phyloP scores from a whole-genome alignment of 2,113 vertebrate genomes.

The Accipiter virgatus region DNA sequence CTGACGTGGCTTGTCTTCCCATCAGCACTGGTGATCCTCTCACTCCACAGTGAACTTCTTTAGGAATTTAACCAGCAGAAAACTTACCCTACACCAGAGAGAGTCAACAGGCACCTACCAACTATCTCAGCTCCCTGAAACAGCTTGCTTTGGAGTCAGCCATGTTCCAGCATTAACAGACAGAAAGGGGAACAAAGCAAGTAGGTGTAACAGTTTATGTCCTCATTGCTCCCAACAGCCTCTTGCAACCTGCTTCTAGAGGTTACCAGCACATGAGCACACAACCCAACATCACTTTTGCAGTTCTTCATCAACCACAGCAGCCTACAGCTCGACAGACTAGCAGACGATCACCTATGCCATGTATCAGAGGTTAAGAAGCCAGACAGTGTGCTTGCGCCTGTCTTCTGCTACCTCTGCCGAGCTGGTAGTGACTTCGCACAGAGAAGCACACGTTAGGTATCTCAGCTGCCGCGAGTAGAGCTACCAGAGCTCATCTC shows the following conservation, averaged over 20 bases:
- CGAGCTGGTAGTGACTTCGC: not conserved
- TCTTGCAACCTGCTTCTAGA: not conserved
- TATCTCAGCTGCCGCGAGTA: not conserved
- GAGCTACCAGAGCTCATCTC: not conserved
- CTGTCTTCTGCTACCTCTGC: not conserved
- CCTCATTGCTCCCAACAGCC: not conserved
- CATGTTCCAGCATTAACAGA: not conserved
- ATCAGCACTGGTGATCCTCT: not conserved
- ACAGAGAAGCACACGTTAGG: not conserved
- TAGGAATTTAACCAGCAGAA: not conserved
- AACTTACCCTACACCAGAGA: not conserved
- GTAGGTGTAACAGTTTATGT: not conserved
- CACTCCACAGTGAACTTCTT: not conserved
- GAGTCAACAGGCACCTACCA: not conserved
- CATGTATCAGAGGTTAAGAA: not conserved
- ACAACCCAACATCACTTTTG: not conserved
- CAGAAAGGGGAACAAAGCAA: not conserved
- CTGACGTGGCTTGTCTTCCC: not conserved
- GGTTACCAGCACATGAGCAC: rapidly evolving
- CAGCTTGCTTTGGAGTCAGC: not conserved
- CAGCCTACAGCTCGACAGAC: not conserved
- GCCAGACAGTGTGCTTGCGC: not conserved
- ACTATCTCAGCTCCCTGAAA: not conserved
- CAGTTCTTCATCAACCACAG: not conserved
- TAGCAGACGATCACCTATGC: not conserved